Percentiles rank a stretch among this genome's conserved stretches.
phyloP scores from a whole-genome alignment of 2,888 invertebrate genomes.

The Rhagonycha lutea region DNA sequence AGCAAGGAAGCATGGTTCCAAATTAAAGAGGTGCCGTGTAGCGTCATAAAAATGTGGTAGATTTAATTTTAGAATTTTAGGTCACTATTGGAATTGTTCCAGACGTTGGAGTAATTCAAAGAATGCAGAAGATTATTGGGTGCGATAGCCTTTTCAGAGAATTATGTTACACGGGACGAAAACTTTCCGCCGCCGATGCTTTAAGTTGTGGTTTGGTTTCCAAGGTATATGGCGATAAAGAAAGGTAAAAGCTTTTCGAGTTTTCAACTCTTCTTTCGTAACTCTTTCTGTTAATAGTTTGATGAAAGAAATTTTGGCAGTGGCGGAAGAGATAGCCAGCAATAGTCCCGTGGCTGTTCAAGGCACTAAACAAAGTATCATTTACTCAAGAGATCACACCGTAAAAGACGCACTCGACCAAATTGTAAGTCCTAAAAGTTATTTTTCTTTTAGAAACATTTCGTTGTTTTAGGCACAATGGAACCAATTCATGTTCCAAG shows the following conservation, averaged over 20 bases:
- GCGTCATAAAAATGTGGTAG: background rate
- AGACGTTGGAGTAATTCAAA: conserved; percentile 92
- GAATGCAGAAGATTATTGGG: conserved; percentile 89
- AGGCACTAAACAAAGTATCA: conserved; percentile 80
- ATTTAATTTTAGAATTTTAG: conserved; percentile 30
- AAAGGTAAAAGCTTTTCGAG: conserved; percentile 57
- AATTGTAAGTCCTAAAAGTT: conserved; percentile 67
- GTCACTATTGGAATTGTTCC: conserved; percentile 87
- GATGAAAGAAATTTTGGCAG: conserved; percentile 69
- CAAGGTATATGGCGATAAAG: conserved; percentile 69
- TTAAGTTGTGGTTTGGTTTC: conserved; percentile 84
- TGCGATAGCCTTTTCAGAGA: conserved; percentile 87
- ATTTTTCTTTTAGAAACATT: background rate
- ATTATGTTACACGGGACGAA: conserved; percentile 84
- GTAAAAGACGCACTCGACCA: conserved; percentile 88
- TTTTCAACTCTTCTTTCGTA: background rate
- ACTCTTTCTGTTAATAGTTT: conserved; percentile 59
- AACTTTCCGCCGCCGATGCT: conserved; percentile 81
- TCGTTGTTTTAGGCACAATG: background rate
- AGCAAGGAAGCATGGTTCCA: conserved; percentile 89
- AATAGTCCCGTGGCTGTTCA: conserved; percentile 97
- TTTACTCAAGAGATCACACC: conserved; percentile 86
- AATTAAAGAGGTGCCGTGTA: conserved; percentile 74
- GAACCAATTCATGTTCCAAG: background rate
- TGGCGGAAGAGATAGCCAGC: conserved; percentile 79